Base-by-base conservation (phyloP, 1,140 invertebrate species). In the Tetragonula clypearis region DNA sequence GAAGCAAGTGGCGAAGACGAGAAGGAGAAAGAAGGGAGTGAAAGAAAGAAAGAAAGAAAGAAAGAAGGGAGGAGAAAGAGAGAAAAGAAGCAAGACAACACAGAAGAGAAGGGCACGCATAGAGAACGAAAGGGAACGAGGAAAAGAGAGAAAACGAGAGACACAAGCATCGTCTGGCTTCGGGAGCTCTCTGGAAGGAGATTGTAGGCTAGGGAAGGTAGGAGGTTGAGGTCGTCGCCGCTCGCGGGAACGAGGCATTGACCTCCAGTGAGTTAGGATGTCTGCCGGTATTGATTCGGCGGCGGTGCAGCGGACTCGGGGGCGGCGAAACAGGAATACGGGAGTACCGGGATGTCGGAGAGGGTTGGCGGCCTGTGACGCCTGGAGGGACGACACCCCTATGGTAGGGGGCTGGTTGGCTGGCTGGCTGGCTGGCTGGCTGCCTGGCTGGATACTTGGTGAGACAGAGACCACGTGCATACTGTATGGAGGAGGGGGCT, bases 241-340 rank as follows among this genome's bases (percentile, higher is more conserved):
- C 90, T 90, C 88, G 87, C 89, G 91, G 91, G 92, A 92, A 92
- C 92, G 91, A 93, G 92, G 92, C 92, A 93, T 93, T 93, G 92
- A 93, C 92, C 92, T 93, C 91, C 79, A 92, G 91, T 90, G 92
- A 92, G 92, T 93, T 92, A 92, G 92, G 91, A 92, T 91, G 92
- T 94, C 94, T 94, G 93, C 92, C 92, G 90, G 93, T 93, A 94
- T 94, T 94, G 93, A 94, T 94, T 93, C 92, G 92, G 90, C 87
- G 90, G 82, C 86, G 89, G 87, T 90, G 89, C 85, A 89, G 85
- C 85, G 87, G 79, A 85, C 88, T 87, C 87, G 90, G 88, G 85
- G 89, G 88, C 73, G 87, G 86, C 58, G 86, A 90, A 90, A 90
- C 82, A 91, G 89, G 90, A 90, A 91, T 90, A 92, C 84, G 88